These are phyloP conservation scores for Lagria hirta DNA, from an alignment of 2,888 invertebrate species.

Conservation along the genomic window DNA sequence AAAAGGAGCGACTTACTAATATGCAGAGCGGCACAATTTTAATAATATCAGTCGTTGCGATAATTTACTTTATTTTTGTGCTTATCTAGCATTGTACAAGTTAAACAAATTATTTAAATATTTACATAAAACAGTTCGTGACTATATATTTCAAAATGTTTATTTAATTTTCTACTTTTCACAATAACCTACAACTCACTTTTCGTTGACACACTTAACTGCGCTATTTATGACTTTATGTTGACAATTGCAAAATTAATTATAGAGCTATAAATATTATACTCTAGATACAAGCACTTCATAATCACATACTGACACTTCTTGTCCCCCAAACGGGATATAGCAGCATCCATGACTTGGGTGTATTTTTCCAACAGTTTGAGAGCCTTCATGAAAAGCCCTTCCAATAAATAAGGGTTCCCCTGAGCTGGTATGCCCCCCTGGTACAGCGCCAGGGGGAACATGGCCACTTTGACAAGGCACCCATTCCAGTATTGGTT, in stretches of 20 bases:
- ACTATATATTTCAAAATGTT: no score
- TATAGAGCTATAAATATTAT: conserved; percentile 11
- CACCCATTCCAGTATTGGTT: conserved; percentile 58
- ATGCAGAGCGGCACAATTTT: no score
- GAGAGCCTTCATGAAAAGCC: conserved; percentile 57
- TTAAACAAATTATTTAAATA: background rate
- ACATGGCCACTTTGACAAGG: conserved; percentile 52
- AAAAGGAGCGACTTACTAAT: no score
- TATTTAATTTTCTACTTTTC: no score
- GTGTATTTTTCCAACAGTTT: conserved; percentile 64
- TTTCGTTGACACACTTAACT: no score
- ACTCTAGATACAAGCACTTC: conserved; percentile 60
- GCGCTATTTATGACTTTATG: background rate
- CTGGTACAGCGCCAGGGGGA: conserved; percentile 59
- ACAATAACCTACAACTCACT: no score
- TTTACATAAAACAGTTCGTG: no score
- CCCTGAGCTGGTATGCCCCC: conserved; percentile 57
- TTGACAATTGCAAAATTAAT: no score
- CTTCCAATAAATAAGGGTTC: conserved; percentile 60
- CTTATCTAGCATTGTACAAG: background rate
- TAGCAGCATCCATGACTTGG: conserved; percentile 66
- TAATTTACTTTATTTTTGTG: no score
- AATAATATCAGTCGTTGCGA: no score
- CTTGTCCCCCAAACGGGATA: conserved; percentile 69
- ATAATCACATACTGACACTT: conserved; percentile 64